phyloP scores from a whole-genome alignment of 1,140 invertebrate species.

The Drosophila pallidifrons region DNA sequence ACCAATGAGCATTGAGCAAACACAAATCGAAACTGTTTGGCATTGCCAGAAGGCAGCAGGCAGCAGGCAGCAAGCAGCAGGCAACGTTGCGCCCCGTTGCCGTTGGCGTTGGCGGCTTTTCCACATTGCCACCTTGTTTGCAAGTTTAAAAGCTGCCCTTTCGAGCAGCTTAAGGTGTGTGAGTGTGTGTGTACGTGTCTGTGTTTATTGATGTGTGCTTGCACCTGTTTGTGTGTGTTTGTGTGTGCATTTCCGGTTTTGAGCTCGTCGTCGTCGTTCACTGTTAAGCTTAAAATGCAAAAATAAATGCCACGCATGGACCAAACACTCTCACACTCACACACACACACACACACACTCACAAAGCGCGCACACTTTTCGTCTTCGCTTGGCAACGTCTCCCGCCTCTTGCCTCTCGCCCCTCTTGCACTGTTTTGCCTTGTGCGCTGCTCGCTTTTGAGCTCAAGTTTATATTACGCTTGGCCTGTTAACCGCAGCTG shows the following conservation, averaged over 20 bases:
- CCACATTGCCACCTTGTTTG: conserved; percentile 73
- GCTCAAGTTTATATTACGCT: conserved; percentile 82
- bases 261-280: conserved; percentile 58
- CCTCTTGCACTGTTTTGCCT: not conserved
- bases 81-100: not conserved
- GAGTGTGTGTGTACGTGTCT: not conserved
- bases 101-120: conserved; percentile 58
- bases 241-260: conserved; percentile 71
- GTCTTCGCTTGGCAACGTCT: conserved; percentile 2
- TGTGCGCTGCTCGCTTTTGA: conserved; percentile 60
- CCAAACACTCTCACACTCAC: conserved; percentile 29
- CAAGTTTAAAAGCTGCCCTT: conserved; percentile 69
- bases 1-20: conserved; percentile 56
- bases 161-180: conserved; percentile 37
- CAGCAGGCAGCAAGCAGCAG: too few relatives aligned
- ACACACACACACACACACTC: conserved; percentile 17
- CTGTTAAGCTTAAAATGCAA: conserved; percentile 73
- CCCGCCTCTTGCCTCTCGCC: not conserved
- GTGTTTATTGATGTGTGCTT: conserved; percentile 12
- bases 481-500: conserved; percentile 80
- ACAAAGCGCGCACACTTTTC: conserved; percentile 28
- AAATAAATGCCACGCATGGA: conserved; percentile 74
- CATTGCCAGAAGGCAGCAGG: not conserved
- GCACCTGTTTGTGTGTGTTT: conserved; percentile 6
- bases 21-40: conserved; percentile 67